These are phyloP conservation scores for Capromys pilorides DNA, from an alignment of 2,797 vertebrate species.

Conservation along the genomic window DNA sequence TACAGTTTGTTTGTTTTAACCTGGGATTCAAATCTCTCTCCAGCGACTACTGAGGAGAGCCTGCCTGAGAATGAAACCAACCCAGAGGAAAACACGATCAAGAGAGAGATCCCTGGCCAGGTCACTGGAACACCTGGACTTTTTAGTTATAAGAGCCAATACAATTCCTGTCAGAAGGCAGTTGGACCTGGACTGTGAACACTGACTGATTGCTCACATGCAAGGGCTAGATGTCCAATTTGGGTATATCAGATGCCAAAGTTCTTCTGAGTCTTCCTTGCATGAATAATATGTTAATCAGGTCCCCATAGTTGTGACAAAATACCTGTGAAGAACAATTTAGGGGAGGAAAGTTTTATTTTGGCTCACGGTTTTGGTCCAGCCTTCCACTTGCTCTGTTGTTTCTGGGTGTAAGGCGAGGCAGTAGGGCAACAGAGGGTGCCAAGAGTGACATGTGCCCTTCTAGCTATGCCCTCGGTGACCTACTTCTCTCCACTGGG, in stretches of 20 bases:
- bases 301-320: neutral
- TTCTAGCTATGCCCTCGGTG: neutral
- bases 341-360: neutral
- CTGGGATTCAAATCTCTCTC: constrained; percentile 55
- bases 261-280: neutral
- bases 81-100: constrained; percentile 64
- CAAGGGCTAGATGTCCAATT: neutral
- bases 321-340: neutral
- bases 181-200: neutral
- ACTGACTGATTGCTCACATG: neutral
- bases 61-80: constrained; percentile 36
- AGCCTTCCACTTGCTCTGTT: neutral
- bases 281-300: neutral
- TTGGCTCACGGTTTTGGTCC: neutral
- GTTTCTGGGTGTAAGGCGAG: neutral
- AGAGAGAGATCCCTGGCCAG: constrained; percentile 21
- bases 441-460: neutral
- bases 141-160: constrained; percentile 33
- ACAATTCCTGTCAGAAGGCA: neutral
- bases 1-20: neutral
- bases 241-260: neutral
- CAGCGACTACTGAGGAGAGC: constrained; percentile 17
- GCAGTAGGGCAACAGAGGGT: neutral
- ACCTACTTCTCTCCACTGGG: too few relatives aligned
- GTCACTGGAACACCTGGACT: constrained; percentile 60